Conservation (phyloP, 2,113 vertebrate species). For the Ibidorhyncha struthersii region DNA sequence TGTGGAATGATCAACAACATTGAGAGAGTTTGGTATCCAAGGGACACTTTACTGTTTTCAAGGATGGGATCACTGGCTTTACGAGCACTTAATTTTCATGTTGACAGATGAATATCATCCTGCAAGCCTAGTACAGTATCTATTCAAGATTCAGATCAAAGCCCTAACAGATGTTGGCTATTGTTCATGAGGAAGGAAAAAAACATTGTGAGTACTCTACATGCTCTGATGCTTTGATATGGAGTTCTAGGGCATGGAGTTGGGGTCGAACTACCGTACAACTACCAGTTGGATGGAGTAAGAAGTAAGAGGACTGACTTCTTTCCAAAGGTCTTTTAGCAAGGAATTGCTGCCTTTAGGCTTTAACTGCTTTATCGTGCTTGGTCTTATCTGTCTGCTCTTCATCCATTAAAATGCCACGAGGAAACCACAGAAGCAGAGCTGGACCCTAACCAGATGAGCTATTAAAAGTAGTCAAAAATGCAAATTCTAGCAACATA, state of each 20-base stretch:
- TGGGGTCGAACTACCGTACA: neutral
- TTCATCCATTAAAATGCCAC: neutral
- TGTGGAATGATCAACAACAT: neutral
- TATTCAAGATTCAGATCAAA: neutral
- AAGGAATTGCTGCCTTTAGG: neutral
- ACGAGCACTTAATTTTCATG: neutral
- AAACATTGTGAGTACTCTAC: neutral
- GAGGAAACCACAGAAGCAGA: neutral
- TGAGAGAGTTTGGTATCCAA: neutral
- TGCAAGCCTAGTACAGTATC: neutral
- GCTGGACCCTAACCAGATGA: neutral
- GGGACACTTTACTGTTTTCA: neutral
- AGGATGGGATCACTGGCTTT: neutral
- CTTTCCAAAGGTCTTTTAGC: neutral
- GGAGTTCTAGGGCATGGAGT: fast-evolving
- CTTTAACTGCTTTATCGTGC: fast-evolving
- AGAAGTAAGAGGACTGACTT: neutral
- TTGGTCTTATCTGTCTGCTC: neutral
- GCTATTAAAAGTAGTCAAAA: neutral
- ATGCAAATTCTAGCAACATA: neutral
- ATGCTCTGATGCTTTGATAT: neutral
- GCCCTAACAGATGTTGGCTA: neutral
- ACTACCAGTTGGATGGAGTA: neutral
- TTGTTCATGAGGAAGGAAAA: neutral
- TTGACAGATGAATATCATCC: neutral